Conservation (phyloP, 2,888 invertebrate species). For the Eristalis tenax region DNA sequence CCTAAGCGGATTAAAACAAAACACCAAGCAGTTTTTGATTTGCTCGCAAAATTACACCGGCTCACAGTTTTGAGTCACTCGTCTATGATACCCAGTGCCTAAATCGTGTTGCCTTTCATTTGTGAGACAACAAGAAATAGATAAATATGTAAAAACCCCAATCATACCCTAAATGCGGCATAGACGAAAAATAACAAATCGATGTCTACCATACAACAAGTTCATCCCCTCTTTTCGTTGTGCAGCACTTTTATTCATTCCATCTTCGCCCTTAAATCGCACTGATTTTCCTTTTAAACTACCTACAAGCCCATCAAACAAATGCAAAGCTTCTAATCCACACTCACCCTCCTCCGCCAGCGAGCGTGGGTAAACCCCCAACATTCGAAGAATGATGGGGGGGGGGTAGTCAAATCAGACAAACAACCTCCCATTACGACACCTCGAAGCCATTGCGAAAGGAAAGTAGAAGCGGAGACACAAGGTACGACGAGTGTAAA, state of each 20-base stretch:
- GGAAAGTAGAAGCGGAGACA: slow-evolving; percentile 3
- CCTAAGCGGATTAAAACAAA: not conserved
- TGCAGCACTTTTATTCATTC: not conserved
- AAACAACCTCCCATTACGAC: not conserved
- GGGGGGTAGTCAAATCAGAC: slow-evolving; percentile 46
- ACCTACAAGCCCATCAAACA: slow-evolving; percentile 58
- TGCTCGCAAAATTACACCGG: not conserved
- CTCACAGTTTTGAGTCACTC: not conserved
- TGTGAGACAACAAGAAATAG: not conserved
- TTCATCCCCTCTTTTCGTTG: slow-evolving; percentile 6
- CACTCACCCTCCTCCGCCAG: slow-evolving; percentile 20
- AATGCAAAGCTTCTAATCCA: slow-evolving; percentile 68
- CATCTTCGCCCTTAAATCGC: not conserved
- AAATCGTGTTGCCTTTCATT: not conserved
- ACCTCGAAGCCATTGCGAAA: slow-evolving; percentile 12
- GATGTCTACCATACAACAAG: slow-evolving; percentile 51
- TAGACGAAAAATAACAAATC: slow-evolving; percentile 55
- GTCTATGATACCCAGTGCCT: not conserved
- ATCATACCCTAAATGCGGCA: slow-evolving; percentile 57
- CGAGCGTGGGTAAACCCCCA: slow-evolving; percentile 22
- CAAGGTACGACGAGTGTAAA: slow-evolving; percentile 12
- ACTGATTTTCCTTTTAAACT: slow-evolving; percentile 66
- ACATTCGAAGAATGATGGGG: not conserved
- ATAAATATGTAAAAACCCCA: slow-evolving; percentile 11
- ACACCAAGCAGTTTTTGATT: not conserved